Evolutionary conservation across 1,140 invertebrate genomes (phyloP).

Genomic region (Artemia franciscana): DNA sequence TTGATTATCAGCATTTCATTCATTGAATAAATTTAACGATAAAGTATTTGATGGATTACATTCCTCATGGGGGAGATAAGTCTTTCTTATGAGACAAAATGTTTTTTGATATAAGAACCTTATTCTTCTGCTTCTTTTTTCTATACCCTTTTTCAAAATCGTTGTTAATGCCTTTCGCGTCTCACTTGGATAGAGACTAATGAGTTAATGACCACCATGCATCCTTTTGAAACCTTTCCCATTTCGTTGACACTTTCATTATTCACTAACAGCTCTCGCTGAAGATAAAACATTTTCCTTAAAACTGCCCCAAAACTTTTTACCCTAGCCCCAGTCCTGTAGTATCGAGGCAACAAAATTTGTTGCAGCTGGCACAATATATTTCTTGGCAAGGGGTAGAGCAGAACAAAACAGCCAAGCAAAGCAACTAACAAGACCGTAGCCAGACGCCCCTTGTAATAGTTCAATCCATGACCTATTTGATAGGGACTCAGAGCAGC

Average conservation of each 20-base stretch:
- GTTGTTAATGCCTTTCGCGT: background rate
- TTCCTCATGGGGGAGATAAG: background rate
- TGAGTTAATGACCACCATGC: background rate
- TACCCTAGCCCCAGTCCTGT: background rate
- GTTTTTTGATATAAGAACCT: background rate
- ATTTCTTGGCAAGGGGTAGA: background rate
- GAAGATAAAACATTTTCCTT: background rate
- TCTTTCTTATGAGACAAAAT: background rate
- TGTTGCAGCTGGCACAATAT: background rate
- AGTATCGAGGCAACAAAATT: background rate
- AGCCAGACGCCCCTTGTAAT: no score
- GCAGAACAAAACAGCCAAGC: background rate
- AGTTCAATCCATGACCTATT: no score
- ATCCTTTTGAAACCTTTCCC: background rate
- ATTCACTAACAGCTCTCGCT: background rate
- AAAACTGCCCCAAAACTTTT: background rate
- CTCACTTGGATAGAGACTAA: background rate
- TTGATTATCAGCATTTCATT: background rate
- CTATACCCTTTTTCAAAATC: background rate
- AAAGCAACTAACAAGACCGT: background rate
- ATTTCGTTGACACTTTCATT: background rate
- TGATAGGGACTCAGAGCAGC: no score
- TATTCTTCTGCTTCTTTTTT: background rate
- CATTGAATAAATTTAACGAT: background rate
- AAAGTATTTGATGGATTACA: background rate